These are phyloP conservation scores for Empidonax alnorum DNA, from an alignment of 2,113 vertebrate genomes.

Conservation along the genomic window DNA sequence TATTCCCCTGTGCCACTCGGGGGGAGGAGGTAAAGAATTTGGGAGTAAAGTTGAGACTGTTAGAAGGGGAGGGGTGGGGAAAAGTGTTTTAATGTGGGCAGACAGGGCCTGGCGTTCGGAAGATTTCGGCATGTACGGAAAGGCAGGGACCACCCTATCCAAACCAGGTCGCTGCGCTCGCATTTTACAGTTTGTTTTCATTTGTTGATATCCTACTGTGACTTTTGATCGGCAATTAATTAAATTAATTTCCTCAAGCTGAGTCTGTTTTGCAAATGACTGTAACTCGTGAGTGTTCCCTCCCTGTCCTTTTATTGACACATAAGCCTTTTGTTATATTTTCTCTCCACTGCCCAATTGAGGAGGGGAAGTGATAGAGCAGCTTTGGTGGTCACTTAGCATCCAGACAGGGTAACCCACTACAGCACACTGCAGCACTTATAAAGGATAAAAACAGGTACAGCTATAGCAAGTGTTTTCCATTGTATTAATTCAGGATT, in stretches of 20 bases:
- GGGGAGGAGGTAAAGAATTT: not conserved
- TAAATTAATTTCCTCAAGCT: not conserved
- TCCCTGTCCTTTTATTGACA: not conserved
- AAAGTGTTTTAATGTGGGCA: not conserved
- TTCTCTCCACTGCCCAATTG: not conserved
- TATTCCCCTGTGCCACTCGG: fast-evolving
- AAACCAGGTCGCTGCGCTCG: too few relatives aligned
- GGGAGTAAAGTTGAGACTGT: not conserved
- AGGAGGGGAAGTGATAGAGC: not conserved
- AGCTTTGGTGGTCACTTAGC: not conserved
- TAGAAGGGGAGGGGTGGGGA: fast-evolving
- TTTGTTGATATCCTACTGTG: not conserved
- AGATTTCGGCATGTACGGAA: too few relatives aligned
- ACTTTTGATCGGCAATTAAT: not conserved
- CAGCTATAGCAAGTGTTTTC: not conserved
- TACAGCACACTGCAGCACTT: not conserved
- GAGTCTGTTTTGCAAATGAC: not conserved
- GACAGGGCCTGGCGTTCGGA: too few relatives aligned
- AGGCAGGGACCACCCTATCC: too few relatives aligned
- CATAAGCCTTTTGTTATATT: not conserved
- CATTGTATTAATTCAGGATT: not conserved
- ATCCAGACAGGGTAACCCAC: not conserved
- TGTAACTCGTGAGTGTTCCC: not conserved
- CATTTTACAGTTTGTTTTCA: not conserved
- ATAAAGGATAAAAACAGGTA: not conserved